These are phyloP conservation scores for Drosophila aldrichi DNA, from an alignment of 2,888 invertebrate species.

Conservation along the genomic window DNA sequence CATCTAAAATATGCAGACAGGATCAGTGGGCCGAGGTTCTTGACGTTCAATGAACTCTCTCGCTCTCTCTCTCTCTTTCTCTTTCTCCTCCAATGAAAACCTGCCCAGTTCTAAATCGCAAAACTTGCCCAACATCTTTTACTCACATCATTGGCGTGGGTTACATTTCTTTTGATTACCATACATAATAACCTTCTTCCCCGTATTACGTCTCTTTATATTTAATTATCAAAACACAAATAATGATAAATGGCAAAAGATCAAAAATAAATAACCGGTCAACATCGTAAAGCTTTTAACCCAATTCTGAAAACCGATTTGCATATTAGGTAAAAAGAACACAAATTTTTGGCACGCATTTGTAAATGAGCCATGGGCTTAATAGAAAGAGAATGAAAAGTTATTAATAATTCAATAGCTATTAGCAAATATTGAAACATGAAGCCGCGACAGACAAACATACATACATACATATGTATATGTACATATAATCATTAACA, in stretches of 20 bases:
- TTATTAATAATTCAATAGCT: conserved; percentile 23
- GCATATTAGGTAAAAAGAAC: conserved; percentile 47
- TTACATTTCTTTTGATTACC: conserved; percentile 62
- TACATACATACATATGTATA: too few relatives aligned
- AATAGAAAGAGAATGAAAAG: conserved; percentile 10
- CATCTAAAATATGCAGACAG: conserved; percentile 54
- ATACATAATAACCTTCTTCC: conserved; percentile 44
- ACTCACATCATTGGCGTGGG: conserved; percentile 51
- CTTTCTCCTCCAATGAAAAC: conserved; percentile 34
- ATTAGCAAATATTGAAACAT: conserved; percentile 22
- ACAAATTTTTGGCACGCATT: conserved; percentile 28
- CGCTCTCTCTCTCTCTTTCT: neutral
- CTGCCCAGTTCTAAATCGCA: conserved; percentile 35
- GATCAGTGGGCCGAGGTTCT: conserved; percentile 50
- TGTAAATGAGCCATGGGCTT: conserved; percentile 26
- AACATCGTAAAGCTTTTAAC: conserved; percentile 62
- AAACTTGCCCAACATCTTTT: conserved; percentile 68
- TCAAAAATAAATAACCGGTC: conserved; percentile 39
- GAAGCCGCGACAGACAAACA: conserved; percentile 5
- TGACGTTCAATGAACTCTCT: conserved; percentile 65
- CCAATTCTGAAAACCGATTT: conserved; percentile 59
- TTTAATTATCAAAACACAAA: conserved; percentile 25
- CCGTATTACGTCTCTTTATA: conserved; percentile 38
- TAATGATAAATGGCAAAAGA: conserved; percentile 11
- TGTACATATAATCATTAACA: neutral